Percentiles rank a stretch among this genome's conserved stretches.
These are phyloP conservation scores for Argya squamiceps DNA, from an alignment of 2,797 vertebrate genomes.

Conservation along the genomic window DNA sequence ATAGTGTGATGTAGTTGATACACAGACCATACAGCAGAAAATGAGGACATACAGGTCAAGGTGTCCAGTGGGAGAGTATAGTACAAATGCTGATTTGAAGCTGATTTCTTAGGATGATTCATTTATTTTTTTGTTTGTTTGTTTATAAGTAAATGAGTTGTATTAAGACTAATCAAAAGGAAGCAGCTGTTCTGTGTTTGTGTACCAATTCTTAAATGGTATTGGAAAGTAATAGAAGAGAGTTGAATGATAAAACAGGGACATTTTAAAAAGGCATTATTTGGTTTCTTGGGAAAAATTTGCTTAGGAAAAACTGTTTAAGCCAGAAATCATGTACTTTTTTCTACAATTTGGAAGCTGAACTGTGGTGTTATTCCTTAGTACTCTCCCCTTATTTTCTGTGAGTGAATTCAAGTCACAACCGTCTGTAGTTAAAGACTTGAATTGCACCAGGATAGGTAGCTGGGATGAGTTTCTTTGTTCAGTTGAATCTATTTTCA, in stretches of 20 bases:
- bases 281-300: background rate
- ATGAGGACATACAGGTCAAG: background rate
- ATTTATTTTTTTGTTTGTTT: background rate
- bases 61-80: background rate
- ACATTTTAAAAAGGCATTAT: background rate
- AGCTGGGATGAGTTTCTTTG: background rate
- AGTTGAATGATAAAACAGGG: background rate
- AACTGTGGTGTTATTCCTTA: background rate
- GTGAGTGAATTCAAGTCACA: background rate
- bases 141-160: background rate
- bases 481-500: background rate
- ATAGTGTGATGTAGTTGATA: background rate
- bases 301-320: background rate
- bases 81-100: background rate
- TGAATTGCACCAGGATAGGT: background rate
- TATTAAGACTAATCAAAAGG: background rate
- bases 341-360: background rate
- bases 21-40: background rate
- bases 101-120: rapidly evolving
- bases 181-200: background rate
- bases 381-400: background rate
- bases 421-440: background rate
- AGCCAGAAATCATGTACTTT: background rate
- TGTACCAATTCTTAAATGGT: background rate
- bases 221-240: background rate